Base-by-base conservation (phyloP, 2,113 vertebrate species). In the Pipa parva region DNA sequence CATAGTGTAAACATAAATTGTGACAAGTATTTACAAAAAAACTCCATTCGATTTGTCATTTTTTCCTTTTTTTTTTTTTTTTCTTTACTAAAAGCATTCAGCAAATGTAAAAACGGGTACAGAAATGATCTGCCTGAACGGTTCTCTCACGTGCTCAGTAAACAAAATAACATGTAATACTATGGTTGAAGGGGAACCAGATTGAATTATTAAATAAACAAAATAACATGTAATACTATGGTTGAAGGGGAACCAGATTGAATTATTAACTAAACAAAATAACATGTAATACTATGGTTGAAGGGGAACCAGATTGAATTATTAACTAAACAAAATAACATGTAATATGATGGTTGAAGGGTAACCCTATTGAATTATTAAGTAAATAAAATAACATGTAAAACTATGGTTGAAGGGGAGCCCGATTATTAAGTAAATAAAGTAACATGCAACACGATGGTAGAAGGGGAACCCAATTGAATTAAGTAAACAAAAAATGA, bases 21-120 rank as follows among this genome's bases (percentile, higher is more conserved):
- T n/a, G n/a, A n/a, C n/a, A n/a, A n/a, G n/a, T n/a, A n/a, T n/a
- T n/a, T n/a, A n/a, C n/a, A 31, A 39, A 52, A 63, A 52, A 24
- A 52, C 50, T 27, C 7, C 50, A 54, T 17, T 18, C 28, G 7
- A 48, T 45, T 45, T 42, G 25, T 24, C 39, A 45, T 42, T 33
- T 13, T 20, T 33, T 63, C 48, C 36, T 45, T 7, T 13, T 49
- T 65, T 65, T 5, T 15, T 21, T 59, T 51, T 20, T n/a, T 33
- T 48, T 68, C 59, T 69, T 69, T 69, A 69, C 65, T 60, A 60
- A 69, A 69, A 60, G 48, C 46, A 26, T 69, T 48, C 46, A 52
- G 51, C 60, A 20, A 42, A 69, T 42, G 48, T 69, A 69, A 69
- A 69, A 69, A 69, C 63, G 58, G 51, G 27, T 46, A 27, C 15